Evolutionary conservation across 1,140 invertebrate species (phyloP).

Genomic region (Onthophagus taurus): DNA sequence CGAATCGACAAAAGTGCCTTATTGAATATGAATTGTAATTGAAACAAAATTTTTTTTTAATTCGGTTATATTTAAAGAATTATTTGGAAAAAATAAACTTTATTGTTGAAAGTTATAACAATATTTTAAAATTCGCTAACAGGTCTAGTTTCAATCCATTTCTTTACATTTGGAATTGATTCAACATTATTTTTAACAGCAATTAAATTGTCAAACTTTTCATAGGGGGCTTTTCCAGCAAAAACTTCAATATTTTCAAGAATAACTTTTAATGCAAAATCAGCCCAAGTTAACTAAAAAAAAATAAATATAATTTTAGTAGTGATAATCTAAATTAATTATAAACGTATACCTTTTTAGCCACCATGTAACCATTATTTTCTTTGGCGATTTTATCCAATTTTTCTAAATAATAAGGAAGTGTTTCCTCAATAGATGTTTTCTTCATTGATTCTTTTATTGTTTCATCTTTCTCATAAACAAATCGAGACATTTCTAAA

Average conservation of each 20-base stretch:
- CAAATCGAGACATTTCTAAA: too few relatives aligned
- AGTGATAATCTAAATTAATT: too few relatives aligned
- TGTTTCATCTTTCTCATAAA: slow-evolving; percentile 40
- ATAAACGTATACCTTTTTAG: slow-evolving; percentile 21
- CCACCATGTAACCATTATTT: slow-evolving; percentile 47
- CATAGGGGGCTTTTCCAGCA: slow-evolving; percentile 44
- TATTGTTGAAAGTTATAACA: too few relatives aligned
- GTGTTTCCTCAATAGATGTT: slow-evolving; percentile 40
- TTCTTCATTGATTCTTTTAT: slow-evolving; percentile 39
- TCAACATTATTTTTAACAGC: slow-evolving; percentile 45
- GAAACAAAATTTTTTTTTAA: too few relatives aligned
- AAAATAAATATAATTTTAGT: too few relatives aligned
- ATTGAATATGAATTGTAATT: too few relatives aligned
- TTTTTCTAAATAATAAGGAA: slow-evolving; percentile 49
- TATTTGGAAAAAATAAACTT: too few relatives aligned
- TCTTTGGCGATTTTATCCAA: slow-evolving; percentile 46
- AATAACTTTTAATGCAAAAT: slow-evolving; percentile 50
- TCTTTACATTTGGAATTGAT: too few relatives aligned
- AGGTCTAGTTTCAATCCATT: too few relatives aligned
- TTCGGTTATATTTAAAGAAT: too few relatives aligned
- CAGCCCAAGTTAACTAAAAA: slow-evolving; percentile 55
- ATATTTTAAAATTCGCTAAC: too few relatives aligned
- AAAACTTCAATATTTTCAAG: slow-evolving; percentile 51
- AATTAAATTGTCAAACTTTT: slow-evolving; percentile 48
- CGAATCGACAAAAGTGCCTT: too few relatives aligned